phyloP scores from a whole-genome alignment of 1,140 invertebrate genomes.

The Linepithema humile region DNA sequence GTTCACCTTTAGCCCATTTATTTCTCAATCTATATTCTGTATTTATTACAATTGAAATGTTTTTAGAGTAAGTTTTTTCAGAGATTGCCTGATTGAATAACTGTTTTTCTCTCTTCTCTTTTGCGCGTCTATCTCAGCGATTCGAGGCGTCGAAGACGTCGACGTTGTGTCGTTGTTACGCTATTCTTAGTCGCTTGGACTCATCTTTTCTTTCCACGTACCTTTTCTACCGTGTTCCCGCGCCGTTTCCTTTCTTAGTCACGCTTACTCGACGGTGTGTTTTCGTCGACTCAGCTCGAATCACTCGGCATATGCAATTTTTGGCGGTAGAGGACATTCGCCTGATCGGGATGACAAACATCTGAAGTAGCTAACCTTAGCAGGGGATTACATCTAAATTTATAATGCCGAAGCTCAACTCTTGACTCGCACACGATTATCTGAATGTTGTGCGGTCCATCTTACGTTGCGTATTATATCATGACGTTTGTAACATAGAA shows the following conservation, averaged over 20 bases:
- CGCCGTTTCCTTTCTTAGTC: slow-evolving; percentile 40
- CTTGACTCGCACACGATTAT: neutral
- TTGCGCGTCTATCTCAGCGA: neutral
- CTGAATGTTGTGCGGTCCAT: neutral
- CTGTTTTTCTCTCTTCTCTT: neutral
- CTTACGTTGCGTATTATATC: neutral
- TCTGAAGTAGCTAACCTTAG: neutral
- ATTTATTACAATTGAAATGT: neutral
- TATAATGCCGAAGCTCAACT: neutral
- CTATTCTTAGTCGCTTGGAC: slow-evolving; percentile 54
- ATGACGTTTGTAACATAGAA: neutral
- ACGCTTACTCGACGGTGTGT: slow-evolving; percentile 12
- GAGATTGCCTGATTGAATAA: neutral
- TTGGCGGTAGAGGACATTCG: neutral
- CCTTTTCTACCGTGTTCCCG: slow-evolving; percentile 33
- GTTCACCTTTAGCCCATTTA: neutral
- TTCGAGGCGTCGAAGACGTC: slow-evolving; percentile 40
- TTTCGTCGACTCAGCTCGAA: slow-evolving; percentile 39
- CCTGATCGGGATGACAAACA: neutral
- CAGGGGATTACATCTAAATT: neutral
- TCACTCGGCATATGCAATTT: neutral
- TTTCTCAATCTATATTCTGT: neutral
- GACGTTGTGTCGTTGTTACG: slow-evolving; percentile 22
- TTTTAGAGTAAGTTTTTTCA: neutral
- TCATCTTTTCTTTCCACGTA: slow-evolving; percentile 53